Evolutionary conservation across 2,113 vertebrate genomes (phyloP), one percentile per base, ranked within the genome.

Genomic region (Fulmarus glacialis): DNA sequence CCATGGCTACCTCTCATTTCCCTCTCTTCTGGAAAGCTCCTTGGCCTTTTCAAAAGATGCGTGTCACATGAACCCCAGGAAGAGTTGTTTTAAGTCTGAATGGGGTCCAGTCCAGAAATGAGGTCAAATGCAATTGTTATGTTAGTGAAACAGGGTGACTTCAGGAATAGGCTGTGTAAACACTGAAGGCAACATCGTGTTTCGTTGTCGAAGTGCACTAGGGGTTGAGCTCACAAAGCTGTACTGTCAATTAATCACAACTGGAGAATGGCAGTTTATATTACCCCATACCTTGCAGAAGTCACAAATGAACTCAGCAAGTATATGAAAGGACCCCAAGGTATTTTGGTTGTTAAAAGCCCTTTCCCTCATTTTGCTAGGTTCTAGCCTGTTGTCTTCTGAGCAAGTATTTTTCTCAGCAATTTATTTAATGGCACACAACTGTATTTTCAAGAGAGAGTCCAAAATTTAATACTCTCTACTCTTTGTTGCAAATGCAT

Each of bases 161-260:
- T 95, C 90, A 93, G 91, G 96, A 96, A 87, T 29, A 68, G 84
- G 62, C 89, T 94, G 90, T 93, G 78, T 91, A 96, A 97, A 97
- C 89, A 96, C 73, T 59, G 53, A 82, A 87, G 43, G 73, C 53
- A 95, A 91, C 5, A 6, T 38, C 2, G 2, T 60, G 84, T 82
- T 93, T 96, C 88, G 56, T 43, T 82, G 60, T 91, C 7, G 1
- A 85, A 95, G 73, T 85, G 64, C 73, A 21, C 68, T 34, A 42
- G 34, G 9, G 77, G 29, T 26, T 94, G 55, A 87, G 73, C 78
- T 95, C 47, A 63, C 73, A 82, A 50, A 82, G 48, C 70, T 22
- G 0, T 26, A 36, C 52, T 3, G 0, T 74, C 83, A 62, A 68
- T 89, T 92, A 84, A 87, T 96, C 93, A 78, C 40, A 63, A 74